Conservation (phyloP, 1,140 invertebrate genomes). For the Nasonia longicornis region DNA sequence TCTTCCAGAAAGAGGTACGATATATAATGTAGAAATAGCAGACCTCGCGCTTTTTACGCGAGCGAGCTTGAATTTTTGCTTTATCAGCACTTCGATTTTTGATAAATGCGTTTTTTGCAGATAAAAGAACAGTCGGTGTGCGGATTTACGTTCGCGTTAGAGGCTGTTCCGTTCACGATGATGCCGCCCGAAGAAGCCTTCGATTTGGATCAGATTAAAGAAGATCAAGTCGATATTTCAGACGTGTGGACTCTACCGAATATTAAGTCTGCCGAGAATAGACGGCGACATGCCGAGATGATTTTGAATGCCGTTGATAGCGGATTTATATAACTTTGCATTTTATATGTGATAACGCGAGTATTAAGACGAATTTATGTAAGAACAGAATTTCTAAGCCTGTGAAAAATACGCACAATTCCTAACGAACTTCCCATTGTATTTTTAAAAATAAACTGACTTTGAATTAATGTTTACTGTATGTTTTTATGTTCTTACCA, state of each 20-base stretch:
- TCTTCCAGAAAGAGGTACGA: slow-evolving; percentile 62
- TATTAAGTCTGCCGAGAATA: slow-evolving; percentile 63
- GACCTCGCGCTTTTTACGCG: too few species aligned
- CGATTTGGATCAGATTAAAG: slow-evolving; percentile 71
- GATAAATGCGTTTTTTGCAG: slow-evolving; percentile 54
- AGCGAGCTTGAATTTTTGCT: too few species aligned
- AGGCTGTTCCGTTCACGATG: slow-evolving; percentile 73
- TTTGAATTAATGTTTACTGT: too few species aligned
- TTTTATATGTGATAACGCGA: too few species aligned
- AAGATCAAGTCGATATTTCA: slow-evolving; percentile 49
- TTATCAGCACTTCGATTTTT: neutral
- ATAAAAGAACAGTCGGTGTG: slow-evolving; percentile 73
- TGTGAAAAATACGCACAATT: too few species aligned
- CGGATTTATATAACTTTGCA: slow-evolving; percentile 46
- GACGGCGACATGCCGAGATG: slow-evolving; percentile 72
- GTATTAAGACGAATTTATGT: too few species aligned
- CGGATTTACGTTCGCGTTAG: slow-evolving; percentile 73
- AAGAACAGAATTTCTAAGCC: too few species aligned
- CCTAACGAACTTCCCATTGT: too few species aligned
- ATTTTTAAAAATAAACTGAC: too few species aligned
- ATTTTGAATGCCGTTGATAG: slow-evolving; percentile 75
- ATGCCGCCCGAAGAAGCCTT: slow-evolving; percentile 71
- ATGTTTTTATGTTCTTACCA: too few species aligned
- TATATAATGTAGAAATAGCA: neutral
- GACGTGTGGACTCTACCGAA: slow-evolving; percentile 54